Evolutionary conservation across 2,797 vertebrate species (phyloP).

Genomic region (Podarcis lilfordi): DNA sequence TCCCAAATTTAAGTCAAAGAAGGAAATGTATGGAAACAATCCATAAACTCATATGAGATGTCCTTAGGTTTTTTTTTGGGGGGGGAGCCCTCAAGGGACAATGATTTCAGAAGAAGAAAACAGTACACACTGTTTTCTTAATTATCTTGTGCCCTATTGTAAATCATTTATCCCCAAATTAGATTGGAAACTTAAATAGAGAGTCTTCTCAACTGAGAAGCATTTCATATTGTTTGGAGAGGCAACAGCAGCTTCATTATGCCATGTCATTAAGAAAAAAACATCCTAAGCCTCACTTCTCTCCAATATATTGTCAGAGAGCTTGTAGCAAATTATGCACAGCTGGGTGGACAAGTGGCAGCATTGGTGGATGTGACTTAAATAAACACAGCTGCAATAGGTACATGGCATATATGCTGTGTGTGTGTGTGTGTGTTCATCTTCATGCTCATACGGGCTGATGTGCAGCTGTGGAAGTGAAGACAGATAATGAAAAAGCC

Average conservation of each 20-base stretch:
- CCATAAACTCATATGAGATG: not conserved
- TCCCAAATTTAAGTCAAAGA: not conserved
- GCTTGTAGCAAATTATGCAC: constrained; percentile 1
- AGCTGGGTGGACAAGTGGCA: not conserved
- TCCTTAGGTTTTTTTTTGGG: not conserved
- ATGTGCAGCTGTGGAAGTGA: not conserved
- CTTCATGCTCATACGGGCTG: not conserved
- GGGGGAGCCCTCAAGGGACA: not conserved
- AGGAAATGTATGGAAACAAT: not conserved
- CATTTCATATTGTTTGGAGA: not conserved
- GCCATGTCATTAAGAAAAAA: not conserved
- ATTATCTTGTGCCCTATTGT: not conserved
- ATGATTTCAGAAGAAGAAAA: not conserved
- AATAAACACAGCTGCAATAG: not conserved
- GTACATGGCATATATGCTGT: not conserved
- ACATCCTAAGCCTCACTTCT: not conserved
- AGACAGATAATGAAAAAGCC: not conserved
- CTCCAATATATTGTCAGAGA: not conserved
- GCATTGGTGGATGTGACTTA: not conserved
- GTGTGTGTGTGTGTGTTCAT: not conserved
- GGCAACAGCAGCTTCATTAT: not conserved
- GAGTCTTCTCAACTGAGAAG: not conserved
- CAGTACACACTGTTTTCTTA: not conserved
- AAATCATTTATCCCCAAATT: not conserved
- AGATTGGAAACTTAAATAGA: not conserved